These are phyloP conservation scores for Sinocyclocheilus grahami DNA, from an alignment of 2,113 vertebrate genomes.

Conservation along the genomic window DNA sequence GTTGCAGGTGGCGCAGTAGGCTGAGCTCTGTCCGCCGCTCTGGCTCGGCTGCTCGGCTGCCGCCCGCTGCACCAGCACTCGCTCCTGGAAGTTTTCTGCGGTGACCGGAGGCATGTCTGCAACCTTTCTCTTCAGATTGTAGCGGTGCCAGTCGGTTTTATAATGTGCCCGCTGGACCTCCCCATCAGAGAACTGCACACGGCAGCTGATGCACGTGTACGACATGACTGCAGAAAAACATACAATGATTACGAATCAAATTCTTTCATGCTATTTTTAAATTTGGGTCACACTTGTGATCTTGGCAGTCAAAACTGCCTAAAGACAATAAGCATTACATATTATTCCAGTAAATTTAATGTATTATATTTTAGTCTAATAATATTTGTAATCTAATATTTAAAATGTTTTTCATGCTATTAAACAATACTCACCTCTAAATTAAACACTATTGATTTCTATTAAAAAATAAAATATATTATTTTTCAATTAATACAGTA, in stretches of 20 bases:
- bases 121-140: slow-evolving; percentile 96
- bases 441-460: too few relatives aligned
- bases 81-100: slow-evolving; percentile 92
- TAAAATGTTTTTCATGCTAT: too few relatives aligned
- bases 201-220: slow-evolving; percentile 95
- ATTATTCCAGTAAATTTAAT: too few relatives aligned
- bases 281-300: background rate
- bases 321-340: background rate
- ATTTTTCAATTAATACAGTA: too few relatives aligned
- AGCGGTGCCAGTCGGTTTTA: slow-evolving; percentile 97
- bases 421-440: too few relatives aligned
- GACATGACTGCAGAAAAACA: slow-evolving; percentile 74
- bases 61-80: slow-evolving; percentile 84
- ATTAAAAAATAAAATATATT: too few relatives aligned
- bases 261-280: background rate
- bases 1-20: slow-evolving; percentile 84
- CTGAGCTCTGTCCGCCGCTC: slow-evolving; percentile 56
- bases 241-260: background rate
- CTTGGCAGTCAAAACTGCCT: background rate
- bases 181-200: slow-evolving; percentile 87
- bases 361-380: too few relatives aligned
- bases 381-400: too few relatives aligned
- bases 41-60: slow-evolving; percentile 74
- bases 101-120: slow-evolving; percentile 94
- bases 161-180: slow-evolving; percentile 94